These are phyloP conservation scores for Leptinotarsa juncta DNA, from an alignment of 2,888 invertebrate species.

Conservation along the genomic window DNA sequence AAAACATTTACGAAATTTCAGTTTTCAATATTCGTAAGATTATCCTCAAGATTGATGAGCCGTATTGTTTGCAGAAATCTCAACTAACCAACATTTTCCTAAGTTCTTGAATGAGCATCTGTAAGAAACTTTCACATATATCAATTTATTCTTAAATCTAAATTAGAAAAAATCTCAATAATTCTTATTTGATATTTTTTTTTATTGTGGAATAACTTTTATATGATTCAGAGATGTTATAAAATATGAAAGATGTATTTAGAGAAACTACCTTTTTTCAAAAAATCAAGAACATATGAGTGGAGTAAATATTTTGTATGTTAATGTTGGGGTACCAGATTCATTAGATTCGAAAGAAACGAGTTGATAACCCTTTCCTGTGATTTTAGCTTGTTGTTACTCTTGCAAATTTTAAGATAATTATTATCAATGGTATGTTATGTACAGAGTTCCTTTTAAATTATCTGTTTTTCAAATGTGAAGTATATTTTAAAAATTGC, in stretches of 20 bases:
- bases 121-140: no score
- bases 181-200: no score
- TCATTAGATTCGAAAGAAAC: slow-evolving; percentile 27
- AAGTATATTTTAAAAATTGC: slow-evolving; percentile 34
- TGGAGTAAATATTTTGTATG: slow-evolving; percentile 9
- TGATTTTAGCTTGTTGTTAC: slow-evolving; percentile 64
- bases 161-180: no score
- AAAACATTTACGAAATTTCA: neutral
- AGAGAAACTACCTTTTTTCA: neutral
- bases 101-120: no score
- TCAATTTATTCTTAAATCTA: no score
- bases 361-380: slow-evolving; percentile 57
- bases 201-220: no score
- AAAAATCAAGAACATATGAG: neutral
- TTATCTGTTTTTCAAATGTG: slow-evolving; percentile 33
- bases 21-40: neutral
- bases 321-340: slow-evolving; percentile 32
- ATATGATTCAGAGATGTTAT: no score
- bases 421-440: slow-evolving; percentile 49
- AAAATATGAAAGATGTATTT: no score
- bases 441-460: slow-evolving; percentile 40
- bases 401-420: slow-evolving; percentile 60
- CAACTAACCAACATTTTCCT: no score
- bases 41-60: neutral
- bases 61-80: no score